phyloP scores from a whole-genome alignment of 2,113 vertebrate genomes.

The Epinephelus fuscoguttatus region DNA sequence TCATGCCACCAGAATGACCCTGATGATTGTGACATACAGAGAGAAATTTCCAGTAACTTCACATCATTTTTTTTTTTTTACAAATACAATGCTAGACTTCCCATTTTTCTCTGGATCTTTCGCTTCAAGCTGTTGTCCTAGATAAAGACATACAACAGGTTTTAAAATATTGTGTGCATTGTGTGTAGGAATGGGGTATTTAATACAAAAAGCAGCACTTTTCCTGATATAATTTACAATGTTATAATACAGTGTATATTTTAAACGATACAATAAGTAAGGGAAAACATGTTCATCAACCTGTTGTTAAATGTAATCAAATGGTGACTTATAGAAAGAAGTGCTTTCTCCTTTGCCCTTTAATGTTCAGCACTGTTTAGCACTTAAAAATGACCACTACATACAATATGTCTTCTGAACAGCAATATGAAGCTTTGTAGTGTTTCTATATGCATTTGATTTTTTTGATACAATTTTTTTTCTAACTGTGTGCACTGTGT shows the following conservation, averaged over 20 bases:
- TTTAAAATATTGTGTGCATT: not conserved
- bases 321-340: not conserved
- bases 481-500: constrained; percentile 13
- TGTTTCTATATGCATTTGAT: constrained; percentile 9
- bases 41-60: not conserved
- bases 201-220: constrained; percentile 9
- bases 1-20: constrained; percentile 1
- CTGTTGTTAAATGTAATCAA: not conserved
- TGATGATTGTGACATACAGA: not conserved
- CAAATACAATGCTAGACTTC: not conserved
- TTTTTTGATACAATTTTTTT: not conserved
- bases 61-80: too few species aligned
- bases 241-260: not conserved
- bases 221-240: not conserved
- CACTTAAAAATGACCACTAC: constrained; percentile 28
- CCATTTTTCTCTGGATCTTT: not conserved
- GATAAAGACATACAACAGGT: not conserved
- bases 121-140: not conserved
- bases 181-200: not conserved
- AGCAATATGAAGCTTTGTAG: not conserved
- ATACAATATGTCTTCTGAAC: not conserved
- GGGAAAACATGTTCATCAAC: not conserved
- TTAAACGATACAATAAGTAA: not conserved
- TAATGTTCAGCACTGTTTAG: constrained; percentile 15
- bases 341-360: not conserved